Evolutionary conservation across 1,140 invertebrate genomes (phyloP), one percentile per base, ranked within the genome.

Genomic region (Calliopsis andreniformis): DNA sequence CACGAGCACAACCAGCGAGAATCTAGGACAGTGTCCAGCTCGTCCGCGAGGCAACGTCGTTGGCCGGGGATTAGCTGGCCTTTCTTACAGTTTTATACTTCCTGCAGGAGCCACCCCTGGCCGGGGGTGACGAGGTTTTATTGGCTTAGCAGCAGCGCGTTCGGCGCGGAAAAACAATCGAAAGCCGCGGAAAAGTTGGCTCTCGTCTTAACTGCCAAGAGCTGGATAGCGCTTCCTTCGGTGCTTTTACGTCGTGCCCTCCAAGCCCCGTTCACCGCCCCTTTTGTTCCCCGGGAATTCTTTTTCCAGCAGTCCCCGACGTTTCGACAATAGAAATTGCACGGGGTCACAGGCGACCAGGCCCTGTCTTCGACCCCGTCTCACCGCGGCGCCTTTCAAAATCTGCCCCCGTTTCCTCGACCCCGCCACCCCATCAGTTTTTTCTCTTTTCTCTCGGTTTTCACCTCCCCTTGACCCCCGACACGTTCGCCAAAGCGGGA

Each of bases 321-420:
- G 75, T 85, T 85, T 82, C 71, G 77, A 87, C 84, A 83, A 87
- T 87, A 83, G 84, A 83, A 84, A 85, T 84, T 70, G 58, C 71
- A 49, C 59, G 62, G 66, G 79, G 62, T 82, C 68, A 56, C 58
- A 45, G 23, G 28, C 64, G 16, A 39, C 43, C 14, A 10, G 16
- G 6, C 45, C 61, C 30, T 83, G 75, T 78, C 72, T 49, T 64
- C 63, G 23, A 70, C 53, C 59, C 66, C 80, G 51, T 69, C 28
- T 39, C 0, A 64, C 55, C 51, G 42, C 67, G 43, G 45, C 56
- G 69, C 42, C 56, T 82, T 80, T 68, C 79, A 55, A 82, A 80
- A 82, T 68, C 73, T 45, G 51, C 47, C 56, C 25, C 61, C 56
- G 47, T 53, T 53, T 63, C 45, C 55, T 45, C 62, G 56, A n/a